Evolutionary conservation across 2,113 vertebrate genomes (phyloP).

Genomic region (Laticauda laticaudata): DNA sequence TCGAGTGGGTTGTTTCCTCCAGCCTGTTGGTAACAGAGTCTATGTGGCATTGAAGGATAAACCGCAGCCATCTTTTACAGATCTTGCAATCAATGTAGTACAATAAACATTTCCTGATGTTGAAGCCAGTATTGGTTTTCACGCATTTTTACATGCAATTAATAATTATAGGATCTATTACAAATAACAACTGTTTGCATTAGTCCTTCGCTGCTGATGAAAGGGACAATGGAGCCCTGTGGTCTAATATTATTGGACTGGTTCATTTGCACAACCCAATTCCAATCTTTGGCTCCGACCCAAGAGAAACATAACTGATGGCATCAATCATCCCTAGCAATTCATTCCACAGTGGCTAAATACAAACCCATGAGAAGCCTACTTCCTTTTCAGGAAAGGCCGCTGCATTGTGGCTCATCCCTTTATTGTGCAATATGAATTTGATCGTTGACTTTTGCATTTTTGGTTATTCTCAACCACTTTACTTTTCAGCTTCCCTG

Average conservation of each 20-base stretch:
- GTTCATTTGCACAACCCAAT: not conserved
- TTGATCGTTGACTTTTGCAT: not conserved
- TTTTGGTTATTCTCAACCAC: not conserved
- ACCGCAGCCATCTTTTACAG: constrained; percentile 1
- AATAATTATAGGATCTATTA: not conserved
- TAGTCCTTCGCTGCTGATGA: not conserved
- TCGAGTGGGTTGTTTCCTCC: constrained; percentile 3
- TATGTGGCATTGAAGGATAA: not conserved
- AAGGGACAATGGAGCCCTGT: not conserved
- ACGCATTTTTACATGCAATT: not conserved
- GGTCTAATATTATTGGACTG: not conserved
- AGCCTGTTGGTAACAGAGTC: not conserved
- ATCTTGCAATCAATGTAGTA: not conserved
- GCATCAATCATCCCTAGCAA: not conserved
- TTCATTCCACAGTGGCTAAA: not conserved
- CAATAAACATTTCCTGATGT: constrained; percentile 18
- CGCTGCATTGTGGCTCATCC: not conserved
- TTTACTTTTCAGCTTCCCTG: not conserved
- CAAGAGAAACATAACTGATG: not conserved
- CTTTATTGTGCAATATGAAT: not conserved
- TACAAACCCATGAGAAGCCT: not conserved
- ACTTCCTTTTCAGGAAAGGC: not conserved
- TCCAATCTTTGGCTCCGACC: not conserved
- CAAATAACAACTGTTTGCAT: not conserved
- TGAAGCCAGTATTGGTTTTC: not conserved